phyloP scores from a whole-genome alignment of 2,113 vertebrate species.

The Camelus bactrianus region DNA sequence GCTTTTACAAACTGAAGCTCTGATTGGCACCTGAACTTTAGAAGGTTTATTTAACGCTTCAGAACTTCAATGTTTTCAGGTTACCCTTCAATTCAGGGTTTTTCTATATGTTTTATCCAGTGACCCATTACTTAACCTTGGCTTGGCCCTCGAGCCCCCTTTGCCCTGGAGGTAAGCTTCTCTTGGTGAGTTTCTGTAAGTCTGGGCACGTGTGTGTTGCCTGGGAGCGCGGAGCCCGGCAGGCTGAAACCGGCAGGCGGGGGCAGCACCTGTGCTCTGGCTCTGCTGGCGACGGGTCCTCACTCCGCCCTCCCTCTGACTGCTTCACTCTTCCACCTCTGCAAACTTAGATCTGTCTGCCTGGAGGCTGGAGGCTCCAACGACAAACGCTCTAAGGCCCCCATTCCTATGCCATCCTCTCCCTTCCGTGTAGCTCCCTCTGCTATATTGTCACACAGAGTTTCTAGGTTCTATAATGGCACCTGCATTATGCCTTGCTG shows the following conservation, averaged over 20 bases:
- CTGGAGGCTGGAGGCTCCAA: background rate
- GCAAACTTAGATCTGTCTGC: background rate
- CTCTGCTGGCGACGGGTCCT: background rate
- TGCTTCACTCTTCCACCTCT: background rate
- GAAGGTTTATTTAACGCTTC: slow-evolving; percentile 76
- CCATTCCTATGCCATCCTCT: background rate
- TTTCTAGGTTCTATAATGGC: background rate
- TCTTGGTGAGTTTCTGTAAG: background rate
- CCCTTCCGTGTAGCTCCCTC: background rate
- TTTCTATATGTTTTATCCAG: slow-evolving; percentile 68
- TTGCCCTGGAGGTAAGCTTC: slow-evolving; percentile 14
- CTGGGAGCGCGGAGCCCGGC: background rate
- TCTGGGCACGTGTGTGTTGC: too few relatives aligned
- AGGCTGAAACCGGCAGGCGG: background rate
- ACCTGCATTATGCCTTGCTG: background rate
- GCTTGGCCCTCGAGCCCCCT: slow-evolving; percentile 45
- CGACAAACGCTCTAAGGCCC: background rate
- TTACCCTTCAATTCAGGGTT: slow-evolving; percentile 56
- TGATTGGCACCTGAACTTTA: slow-evolving; percentile 84
- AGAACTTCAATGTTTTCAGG: slow-evolving; percentile 55
- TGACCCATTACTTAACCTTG: slow-evolving; percentile 67
- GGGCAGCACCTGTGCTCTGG: rapidly evolving
- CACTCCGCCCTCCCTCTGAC: background rate
- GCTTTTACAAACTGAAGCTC: slow-evolving; percentile 41
- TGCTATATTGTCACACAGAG: background rate